Evolutionary conservation across 1,140 invertebrate species (phyloP).

Genomic region (Elysia chlorotica): DNA sequence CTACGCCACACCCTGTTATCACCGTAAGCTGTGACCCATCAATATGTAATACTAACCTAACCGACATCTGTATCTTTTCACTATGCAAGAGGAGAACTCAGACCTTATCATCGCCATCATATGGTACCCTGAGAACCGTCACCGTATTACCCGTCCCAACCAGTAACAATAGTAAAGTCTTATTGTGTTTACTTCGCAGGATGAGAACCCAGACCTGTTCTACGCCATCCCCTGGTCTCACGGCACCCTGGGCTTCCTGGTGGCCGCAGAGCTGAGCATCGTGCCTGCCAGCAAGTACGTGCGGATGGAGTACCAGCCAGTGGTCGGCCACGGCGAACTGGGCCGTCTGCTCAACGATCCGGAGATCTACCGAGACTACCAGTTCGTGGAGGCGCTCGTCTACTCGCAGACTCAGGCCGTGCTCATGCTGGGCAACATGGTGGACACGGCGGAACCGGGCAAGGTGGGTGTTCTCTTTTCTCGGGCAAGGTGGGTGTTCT

Average conservation of each 20-base stretch:
- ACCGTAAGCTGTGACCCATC: too few relatives aligned
- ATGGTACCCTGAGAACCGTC: too few relatives aligned
- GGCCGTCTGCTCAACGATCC: slow-evolving; percentile 63
- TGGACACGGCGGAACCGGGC: slow-evolving; percentile 65
- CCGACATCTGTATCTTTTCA: too few relatives aligned
- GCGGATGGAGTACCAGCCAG: slow-evolving; percentile 72
- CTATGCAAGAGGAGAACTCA: too few relatives aligned
- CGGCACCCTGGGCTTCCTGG: slow-evolving; percentile 83
- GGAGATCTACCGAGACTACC: slow-evolving; percentile 67
- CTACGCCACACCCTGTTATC: too few relatives aligned
- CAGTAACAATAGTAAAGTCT: too few relatives aligned
- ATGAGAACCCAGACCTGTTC: slow-evolving; percentile 75
- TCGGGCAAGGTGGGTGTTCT: slow-evolving; percentile 66
- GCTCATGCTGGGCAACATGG: slow-evolving; percentile 77
- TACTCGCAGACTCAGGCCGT: slow-evolving; percentile 72
- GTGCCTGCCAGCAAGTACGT: slow-evolving; percentile 71
- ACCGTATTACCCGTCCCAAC: too few relatives aligned
- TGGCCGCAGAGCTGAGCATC: slow-evolving; percentile 77
- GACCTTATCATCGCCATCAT: too few relatives aligned
- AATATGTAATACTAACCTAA: too few relatives aligned
- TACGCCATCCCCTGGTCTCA: slow-evolving; percentile 84
- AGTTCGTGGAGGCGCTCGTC: slow-evolving; percentile 79
- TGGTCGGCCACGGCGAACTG: slow-evolving; percentile 65
- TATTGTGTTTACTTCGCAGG: too few relatives aligned
- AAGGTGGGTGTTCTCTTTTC: slow-evolving; percentile 66